These are phyloP conservation scores for Trachymyrmex cornetzi DNA, from an alignment of 1,140 invertebrate species.

Conservation along the genomic window DNA sequence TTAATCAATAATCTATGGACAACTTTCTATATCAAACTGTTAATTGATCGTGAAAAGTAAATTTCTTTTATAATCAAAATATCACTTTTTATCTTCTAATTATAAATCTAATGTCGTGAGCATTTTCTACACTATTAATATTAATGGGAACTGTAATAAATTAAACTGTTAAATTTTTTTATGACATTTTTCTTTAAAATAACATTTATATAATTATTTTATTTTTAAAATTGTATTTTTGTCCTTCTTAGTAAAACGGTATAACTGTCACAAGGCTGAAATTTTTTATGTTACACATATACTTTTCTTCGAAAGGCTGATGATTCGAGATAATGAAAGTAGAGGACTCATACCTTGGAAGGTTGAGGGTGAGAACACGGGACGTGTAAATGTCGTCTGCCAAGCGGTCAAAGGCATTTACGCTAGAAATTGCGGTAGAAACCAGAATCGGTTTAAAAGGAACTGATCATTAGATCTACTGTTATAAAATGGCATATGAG, in stretches of 20 bases:
- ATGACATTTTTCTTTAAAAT: neutral
- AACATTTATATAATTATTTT: neutral
- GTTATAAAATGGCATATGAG: neutral
- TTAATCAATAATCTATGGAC: neutral
- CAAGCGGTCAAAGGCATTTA: constrained; percentile 36
- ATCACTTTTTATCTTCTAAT: neutral
- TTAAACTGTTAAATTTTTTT: neutral
- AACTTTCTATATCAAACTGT: neutral
- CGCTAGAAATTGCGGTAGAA: neutral
- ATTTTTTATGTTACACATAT: constrained; percentile 9
- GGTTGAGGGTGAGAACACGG: constrained; percentile 2
- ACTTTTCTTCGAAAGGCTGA: constrained; percentile 4
- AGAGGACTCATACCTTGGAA: constrained; percentile 9
- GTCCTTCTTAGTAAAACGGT: neutral
- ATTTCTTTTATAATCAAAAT: neutral
- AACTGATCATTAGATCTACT: neutral
- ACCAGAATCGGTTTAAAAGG: constrained; percentile 11
- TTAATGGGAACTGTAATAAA: neutral
- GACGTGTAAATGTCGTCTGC: constrained; percentile 49
- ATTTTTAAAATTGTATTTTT: constrained; percentile 2
- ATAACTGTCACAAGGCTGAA: constrained; percentile 11
- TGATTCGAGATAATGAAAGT: constrained; percentile 40
- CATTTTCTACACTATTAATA: neutral
- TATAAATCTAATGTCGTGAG: neutral
- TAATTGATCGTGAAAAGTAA: neutral